Conservation (phyloP, 2,797 vertebrate genomes). For the Myotis vivesi region DNA sequence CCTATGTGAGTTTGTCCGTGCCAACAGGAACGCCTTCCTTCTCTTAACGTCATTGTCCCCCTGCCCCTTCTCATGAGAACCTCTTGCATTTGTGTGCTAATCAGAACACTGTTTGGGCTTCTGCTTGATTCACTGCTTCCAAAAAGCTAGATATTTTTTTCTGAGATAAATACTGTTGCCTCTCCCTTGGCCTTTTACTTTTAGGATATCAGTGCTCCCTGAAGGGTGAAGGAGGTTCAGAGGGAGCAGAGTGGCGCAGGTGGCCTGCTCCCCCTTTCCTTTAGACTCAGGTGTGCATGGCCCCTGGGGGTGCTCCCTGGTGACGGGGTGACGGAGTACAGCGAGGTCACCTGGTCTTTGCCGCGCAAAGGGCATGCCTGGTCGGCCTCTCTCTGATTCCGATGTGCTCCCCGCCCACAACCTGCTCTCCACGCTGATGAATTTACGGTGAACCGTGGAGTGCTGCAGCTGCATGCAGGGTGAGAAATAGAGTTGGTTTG, state of each 20-base stretch:
- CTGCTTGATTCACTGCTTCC: neutral
- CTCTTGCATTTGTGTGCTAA: neutral
- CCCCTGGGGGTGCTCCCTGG: neutral
- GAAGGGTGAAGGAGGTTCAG: neutral
- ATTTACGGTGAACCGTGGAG: slow-evolving; percentile 52
- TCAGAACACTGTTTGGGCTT: neutral
- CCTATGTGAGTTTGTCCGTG: neutral
- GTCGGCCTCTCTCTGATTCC: neutral
- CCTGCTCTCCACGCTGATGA: slow-evolving; percentile 62
- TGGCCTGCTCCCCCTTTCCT: neutral
- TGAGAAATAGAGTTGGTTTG: slow-evolving; percentile 54
- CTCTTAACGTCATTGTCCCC: neutral
- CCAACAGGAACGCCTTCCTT: neutral
- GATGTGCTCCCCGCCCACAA: neutral
- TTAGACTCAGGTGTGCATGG: neutral
- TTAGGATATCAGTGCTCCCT: neutral
- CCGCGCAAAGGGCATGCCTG: neutral
- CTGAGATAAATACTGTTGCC: neutral
- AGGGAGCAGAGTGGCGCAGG: neutral
- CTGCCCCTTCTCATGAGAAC: neutral
- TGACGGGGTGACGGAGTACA: neutral
- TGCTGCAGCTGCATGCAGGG: slow-evolving; percentile 15
- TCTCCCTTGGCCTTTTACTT: neutral
- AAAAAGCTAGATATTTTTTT: neutral
- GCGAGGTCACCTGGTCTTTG: neutral